These are phyloP conservation scores for Lichenostomus cassidix DNA, from an alignment of 2,113 vertebrate genomes.

Conservation along the genomic window DNA sequence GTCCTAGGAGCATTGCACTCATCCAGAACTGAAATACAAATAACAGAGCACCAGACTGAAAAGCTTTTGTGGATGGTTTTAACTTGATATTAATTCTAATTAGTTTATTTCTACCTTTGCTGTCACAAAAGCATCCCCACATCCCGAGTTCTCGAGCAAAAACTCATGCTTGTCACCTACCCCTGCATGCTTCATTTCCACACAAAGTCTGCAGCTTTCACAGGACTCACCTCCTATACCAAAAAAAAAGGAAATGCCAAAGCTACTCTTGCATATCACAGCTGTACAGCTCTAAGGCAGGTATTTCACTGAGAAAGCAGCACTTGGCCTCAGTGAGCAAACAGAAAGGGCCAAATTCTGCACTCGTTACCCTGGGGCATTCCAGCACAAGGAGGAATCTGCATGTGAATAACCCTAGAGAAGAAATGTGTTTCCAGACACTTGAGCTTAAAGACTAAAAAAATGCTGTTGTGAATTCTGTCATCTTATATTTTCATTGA, in stretches of 20 bases:
- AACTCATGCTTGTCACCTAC: fast-evolving
- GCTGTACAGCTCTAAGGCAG: conserved; percentile 42
- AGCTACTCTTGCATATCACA: conserved; percentile 9
- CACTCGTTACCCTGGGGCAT: background rate
- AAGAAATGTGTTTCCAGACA: conserved; percentile 36
- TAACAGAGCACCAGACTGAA: background rate
- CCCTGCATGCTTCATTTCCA: background rate
- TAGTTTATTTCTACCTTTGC: background rate
- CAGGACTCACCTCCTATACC: background rate
- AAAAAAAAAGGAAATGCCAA: conserved; percentile 19
- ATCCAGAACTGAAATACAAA: background rate
- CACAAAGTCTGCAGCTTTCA: background rate
- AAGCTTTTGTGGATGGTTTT: background rate
- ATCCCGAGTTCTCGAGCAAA: background rate
- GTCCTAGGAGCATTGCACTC: background rate
- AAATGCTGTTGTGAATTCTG: conserved; percentile 23
- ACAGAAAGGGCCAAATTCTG: conserved; percentile 46
- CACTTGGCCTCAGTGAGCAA: conserved; percentile 38
- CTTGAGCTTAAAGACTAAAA: conserved; percentile 28
- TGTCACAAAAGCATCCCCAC: background rate
- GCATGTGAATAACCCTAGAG: conserved; percentile 33
- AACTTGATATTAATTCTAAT: background rate
- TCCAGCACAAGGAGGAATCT: conserved; percentile 25
- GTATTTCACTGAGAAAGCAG: conserved; percentile 22
- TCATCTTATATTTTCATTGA: conserved; percentile 32